Base-by-base conservation (phyloP, 2,113 vertebrate genomes). In the Dromiciops gliroides region DNA sequence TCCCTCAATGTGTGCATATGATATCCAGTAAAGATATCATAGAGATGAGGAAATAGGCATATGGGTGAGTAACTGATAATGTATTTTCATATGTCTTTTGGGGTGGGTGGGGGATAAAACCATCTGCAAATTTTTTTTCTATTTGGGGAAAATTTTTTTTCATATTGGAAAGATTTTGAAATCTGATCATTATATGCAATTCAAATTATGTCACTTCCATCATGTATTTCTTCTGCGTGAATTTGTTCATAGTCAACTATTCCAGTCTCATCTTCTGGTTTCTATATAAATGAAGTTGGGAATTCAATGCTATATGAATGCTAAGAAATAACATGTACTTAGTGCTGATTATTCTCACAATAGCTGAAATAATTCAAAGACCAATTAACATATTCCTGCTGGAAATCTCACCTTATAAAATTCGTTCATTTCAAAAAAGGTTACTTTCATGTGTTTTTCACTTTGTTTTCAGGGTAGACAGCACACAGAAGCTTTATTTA, bases 381-480 rank as follows among this genome's bases (percentile, higher is more conserved):
- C 37, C 51, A 89, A n/a, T 92, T 89, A 60, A 94, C 67, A 28
- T 51, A 83, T 52, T 89, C 93, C n/a, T 89, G 5, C 89, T 51
- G 4, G 48, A 10, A 60, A 48, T 50, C 47, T 90, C 22, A n/a
- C 48, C 23, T 75, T 51, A 95, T 51, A 5, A 7, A 91, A 89
- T 89, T n/a, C 9, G 49, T 95, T 95, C 25, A 47, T 94, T 92
- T 96, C 23, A 93, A 47, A 75, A 14, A 53, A 93, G 48, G 50
- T 49, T 90, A 51, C 31, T 89, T 93, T 88, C 28, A 83, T 60
- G 31, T 60, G 28, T 44, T 37, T 7, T 56, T 25, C 1, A 0
- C 5, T 95, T 75, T 75, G 2, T 91, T 9, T 95, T 67, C 19
- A 8, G 92, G 9, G 5, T 6, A 9, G 16, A 90, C 56, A n/a